phyloP scores from a whole-genome alignment of 2,113 vertebrate genomes.

The Eurypyga helias region DNA sequence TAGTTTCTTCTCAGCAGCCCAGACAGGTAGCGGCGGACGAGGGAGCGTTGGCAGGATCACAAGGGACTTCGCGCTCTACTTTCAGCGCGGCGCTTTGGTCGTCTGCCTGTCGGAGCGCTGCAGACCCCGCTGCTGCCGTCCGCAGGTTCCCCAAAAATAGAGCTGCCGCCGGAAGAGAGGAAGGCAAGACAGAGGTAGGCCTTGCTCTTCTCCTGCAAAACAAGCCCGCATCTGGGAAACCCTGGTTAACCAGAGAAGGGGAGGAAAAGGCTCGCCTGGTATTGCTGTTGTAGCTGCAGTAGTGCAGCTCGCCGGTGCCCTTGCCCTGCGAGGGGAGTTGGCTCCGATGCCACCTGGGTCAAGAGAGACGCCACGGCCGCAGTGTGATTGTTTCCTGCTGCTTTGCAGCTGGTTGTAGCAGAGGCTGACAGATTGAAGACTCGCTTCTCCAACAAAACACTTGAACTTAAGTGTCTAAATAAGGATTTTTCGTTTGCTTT shows the following conservation, averaged over 20 bases:
- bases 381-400: neutral
- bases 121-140: neutral
- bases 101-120: neutral
- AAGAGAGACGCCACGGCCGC: rapidly evolving
- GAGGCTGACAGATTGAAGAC: neutral
- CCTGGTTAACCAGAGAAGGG: too few relatives aligned
- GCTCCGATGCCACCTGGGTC: neutral
- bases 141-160: neutral
- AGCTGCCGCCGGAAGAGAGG: neutral
- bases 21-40: neutral
- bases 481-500: neutral
- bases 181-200: neutral
- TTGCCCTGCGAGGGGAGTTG: neutral
- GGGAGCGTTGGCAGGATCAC: neutral
- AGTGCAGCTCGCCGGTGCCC: neutral
- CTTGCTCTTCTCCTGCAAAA: neutral
- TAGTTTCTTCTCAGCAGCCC: neutral
- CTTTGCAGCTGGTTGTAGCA: neutral
- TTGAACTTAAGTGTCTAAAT: neutral
- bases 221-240: rapidly evolving
- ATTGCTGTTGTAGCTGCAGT: neutral
- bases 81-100: neutral
- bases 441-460: neutral
- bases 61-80: neutral
- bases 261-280: neutral